These are phyloP conservation scores for Artibeus lituratus DNA, from an alignment of 2,797 vertebrate genomes.

Conservation along the genomic window DNA sequence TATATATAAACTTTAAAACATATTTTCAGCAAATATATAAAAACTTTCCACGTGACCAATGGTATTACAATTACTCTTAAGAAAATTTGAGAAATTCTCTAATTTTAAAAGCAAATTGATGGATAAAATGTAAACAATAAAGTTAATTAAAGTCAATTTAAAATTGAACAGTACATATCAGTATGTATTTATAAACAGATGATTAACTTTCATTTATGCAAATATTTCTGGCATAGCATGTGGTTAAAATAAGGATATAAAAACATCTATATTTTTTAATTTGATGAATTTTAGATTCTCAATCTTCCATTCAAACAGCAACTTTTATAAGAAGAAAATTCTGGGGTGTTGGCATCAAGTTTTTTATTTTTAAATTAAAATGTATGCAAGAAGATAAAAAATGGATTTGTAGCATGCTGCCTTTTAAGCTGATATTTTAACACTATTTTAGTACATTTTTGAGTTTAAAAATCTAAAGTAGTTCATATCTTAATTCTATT, in stretches of 20 bases:
- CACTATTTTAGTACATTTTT: slow-evolving; percentile 13
- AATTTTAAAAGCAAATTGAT: neutral
- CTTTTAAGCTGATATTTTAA: slow-evolving; percentile 26
- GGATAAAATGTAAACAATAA: neutral
- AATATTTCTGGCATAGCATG: neutral
- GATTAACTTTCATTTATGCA: neutral
- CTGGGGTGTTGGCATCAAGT: neutral
- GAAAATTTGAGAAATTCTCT: neutral
- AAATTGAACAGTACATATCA: neutral
- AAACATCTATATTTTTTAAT: slow-evolving; percentile 25
- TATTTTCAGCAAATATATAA: neutral
- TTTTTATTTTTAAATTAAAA: slow-evolving; percentile 19
- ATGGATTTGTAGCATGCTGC: neutral
- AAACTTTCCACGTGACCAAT: neutral
- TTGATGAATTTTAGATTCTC: neutral
- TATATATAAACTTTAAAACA: neutral
- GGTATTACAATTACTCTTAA: neutral
- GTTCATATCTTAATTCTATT: slow-evolving; percentile 7
- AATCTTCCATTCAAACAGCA: slow-evolving; percentile 5
- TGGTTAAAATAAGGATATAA: neutral
- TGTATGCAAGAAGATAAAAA: neutral
- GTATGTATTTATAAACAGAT: neutral
- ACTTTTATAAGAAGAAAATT: slow-evolving; percentile 11
- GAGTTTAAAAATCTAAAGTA: neutral
- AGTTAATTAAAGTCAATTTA: slow-evolving; percentile 33